Percentiles rank a stretch among this genome's conserved stretches.
Evolutionary conservation across 2,113 vertebrate genomes (phyloP).

Genomic region (Sus scrofa): T2T-Sscrofa CM000812.6:27960501-27961000

Average conservation of each 20-base stretch:
- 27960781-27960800: not conserved
- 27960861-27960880: not conserved
- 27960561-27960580: not conserved
- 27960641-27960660: not conserved
- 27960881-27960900: too few species aligned
- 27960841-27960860: not conserved
- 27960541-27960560: not conserved
- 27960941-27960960: too few species aligned
- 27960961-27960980: too few species aligned
- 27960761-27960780: too few species aligned
- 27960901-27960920: too few species aligned
- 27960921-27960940: too few species aligned
- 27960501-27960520: not conserved
- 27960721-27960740: not conserved
- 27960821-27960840: not conserved
- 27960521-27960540: not conserved
- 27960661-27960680: not conserved
- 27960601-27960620: too few species aligned
- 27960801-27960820: not conserved
- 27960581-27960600: not conserved
- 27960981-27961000: too few species aligned
- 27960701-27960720: not conserved
- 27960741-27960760: not conserved
- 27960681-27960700: not conserved
- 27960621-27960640: not conserved